Evolutionary conservation across 2,113 vertebrate species (phyloP).

Genomic region (Typhlomys cinereus): DNA sequence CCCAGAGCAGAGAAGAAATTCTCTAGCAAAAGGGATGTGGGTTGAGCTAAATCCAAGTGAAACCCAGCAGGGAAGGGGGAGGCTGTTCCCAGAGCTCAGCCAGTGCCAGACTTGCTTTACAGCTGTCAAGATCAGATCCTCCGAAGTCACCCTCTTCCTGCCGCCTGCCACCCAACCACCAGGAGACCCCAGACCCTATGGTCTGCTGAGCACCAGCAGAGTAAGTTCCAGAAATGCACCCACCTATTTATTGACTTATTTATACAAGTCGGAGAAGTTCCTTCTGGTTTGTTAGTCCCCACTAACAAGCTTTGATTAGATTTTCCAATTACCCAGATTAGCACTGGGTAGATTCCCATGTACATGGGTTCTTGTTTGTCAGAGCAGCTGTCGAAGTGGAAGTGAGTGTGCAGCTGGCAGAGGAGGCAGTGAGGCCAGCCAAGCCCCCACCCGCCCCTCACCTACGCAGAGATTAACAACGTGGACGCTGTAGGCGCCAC

Average conservation of each 20-base stretch:
- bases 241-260: background rate
- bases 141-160: background rate
- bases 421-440: background rate
- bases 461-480: background rate
- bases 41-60: background rate
- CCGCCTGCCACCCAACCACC: background rate
- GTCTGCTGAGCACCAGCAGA: background rate
- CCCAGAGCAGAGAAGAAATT: background rate
- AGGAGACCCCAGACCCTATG: background rate
- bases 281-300: slow-evolving; percentile 41
- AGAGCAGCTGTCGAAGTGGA: slow-evolving; percentile 55
- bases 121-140: background rate
- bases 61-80: background rate
- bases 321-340: slow-evolving; percentile 62
- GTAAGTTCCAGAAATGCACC: background rate
- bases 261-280: background rate
- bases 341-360: slow-evolving; percentile 62
- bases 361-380: background rate
- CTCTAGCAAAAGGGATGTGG: background rate
- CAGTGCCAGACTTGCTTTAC: background rate
- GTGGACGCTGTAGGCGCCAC: background rate
- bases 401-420: background rate
- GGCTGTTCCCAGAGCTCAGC: background rate
- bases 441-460: background rate
- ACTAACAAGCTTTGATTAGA: slow-evolving; percentile 70